Evolutionary conservation across 2,888 invertebrate species (phyloP).

Genomic region (Tridacna crocea): DNA sequence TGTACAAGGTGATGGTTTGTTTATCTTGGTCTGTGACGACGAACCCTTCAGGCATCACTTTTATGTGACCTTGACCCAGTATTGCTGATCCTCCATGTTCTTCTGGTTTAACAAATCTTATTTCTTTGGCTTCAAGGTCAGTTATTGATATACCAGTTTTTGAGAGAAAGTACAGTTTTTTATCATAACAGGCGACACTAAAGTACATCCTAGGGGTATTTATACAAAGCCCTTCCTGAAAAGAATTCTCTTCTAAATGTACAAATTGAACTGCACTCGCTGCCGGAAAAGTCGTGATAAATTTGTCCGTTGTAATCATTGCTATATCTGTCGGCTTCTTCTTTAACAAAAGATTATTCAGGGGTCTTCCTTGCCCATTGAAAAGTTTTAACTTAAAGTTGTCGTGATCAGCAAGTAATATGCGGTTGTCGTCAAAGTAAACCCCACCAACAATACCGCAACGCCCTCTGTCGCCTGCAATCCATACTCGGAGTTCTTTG

Average conservation of each 20-base stretch:
- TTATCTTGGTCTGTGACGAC: conserved; percentile 43
- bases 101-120: conserved; percentile 36
- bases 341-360: conserved; percentile 42
- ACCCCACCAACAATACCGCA: conserved; percentile 55
- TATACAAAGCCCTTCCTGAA: conserved; percentile 36
- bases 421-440: conserved; percentile 49
- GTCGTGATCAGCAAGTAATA: conserved; percentile 52
- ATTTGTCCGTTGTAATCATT: conserved; percentile 28
- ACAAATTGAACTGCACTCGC: conserved; percentile 48
- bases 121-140: conserved; percentile 42
- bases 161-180: conserved; percentile 42
- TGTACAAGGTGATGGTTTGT: conserved; percentile 24
- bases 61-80: conserved; percentile 33
- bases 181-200: conserved; percentile 32
- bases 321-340: conserved; percentile 56
- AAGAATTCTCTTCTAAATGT: conserved; percentile 34
- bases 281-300: conserved; percentile 39
- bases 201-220: conserved; percentile 40
- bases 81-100: conserved; percentile 38
- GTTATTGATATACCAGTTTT: conserved; percentile 42
- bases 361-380: conserved; percentile 30
- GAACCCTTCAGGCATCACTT: conserved; percentile 38
- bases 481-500: conserved; percentile 38
- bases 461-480: conserved; percentile 55
- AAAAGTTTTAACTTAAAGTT: conserved; percentile 59